Evolutionary conservation across 2,797 vertebrate species (phyloP).

Genomic region (Platalea minor): DNA sequence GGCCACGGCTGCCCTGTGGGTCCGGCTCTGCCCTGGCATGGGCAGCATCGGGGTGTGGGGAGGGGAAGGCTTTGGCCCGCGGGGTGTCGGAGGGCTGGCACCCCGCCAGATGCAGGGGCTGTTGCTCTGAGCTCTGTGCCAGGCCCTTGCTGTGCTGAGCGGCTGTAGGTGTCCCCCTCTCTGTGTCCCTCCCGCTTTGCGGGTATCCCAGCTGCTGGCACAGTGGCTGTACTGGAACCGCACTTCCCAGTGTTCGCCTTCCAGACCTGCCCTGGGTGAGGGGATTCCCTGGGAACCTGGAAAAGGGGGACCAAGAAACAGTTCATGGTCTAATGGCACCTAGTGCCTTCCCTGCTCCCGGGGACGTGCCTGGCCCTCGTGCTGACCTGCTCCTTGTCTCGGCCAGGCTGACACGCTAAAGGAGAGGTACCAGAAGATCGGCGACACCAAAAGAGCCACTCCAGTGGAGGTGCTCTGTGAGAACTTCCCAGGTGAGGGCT

Average conservation of each 20-base stretch:
- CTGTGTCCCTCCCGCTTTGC: accelerated
- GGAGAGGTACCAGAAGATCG: conserved; percentile 97
- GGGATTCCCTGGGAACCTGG: not conserved
- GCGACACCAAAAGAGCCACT: conserved; percentile 94
- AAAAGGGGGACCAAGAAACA: not conserved
- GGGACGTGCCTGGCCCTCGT: accelerated
- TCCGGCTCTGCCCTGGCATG: not conserved
- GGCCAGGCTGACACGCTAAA: conserved; percentile 92
- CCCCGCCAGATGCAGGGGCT: not conserved
- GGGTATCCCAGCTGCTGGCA: not conserved
- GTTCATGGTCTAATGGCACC: accelerated
- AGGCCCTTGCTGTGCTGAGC: not conserved
- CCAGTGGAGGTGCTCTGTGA: conserved; percentile 96
- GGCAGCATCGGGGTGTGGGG: not conserved
- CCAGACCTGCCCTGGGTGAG: not conserved
- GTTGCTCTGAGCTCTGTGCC: not conserved
- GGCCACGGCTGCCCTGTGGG: not conserved
- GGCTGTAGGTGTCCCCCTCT: not conserved
- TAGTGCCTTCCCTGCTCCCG: accelerated
- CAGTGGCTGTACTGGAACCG: not conserved
- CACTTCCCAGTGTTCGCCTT: not conserved
- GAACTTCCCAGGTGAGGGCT: conserved; percentile 89
- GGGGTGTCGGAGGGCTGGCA: not conserved
- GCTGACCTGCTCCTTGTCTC: not conserved
- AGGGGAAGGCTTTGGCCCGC: not conserved